Evolutionary conservation across 2,888 invertebrate species (phyloP), one percentile per base, ranked within the genome.

Genomic region (Eumacrocentrus americanus): DNA sequence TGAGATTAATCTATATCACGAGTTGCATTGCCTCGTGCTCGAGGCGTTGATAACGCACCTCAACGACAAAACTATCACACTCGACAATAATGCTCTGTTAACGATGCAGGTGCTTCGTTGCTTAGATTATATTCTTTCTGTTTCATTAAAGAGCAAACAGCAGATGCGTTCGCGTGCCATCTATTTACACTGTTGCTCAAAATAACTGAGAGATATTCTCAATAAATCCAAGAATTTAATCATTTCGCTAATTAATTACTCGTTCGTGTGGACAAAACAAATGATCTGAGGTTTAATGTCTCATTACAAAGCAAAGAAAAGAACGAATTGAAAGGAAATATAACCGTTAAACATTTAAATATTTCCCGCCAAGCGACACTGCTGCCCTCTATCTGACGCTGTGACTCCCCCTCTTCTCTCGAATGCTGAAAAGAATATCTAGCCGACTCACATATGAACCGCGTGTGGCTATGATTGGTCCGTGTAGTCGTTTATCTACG

Each of bases 401-500:
- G n/a, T n/a, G 23, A n/a, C 20, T 23, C 22, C 9, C 12, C 47
- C 7, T n/a, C 42, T 16, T 23, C 42, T 22, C 53, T 2, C 12
- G 14, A 47, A 23, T n/a, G n/a, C n/a, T n/a, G n/a, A n/a, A n/a
- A n/a, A n/a, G n/a, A n/a, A n/a, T 25, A 50, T 50, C 34, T 50
- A 50, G 51, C 37, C 16, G 22, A 38, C 51, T 20, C 12, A 9
- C 20, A 23, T 12, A 18, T 22, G 22, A n/a, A 14, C 22, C 35
- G 22, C n/a, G 6, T 20, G 9, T 56, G 38, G 44, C 57, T 35
- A 40, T 42, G 44, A 72, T 71, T 72, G 71, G 69, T 61, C 64
- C 60, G 48, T 23, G 57, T n/a, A n/a, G n/a, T n/a, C 52, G 57
- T 63, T 67, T 64, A 60, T 63, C 65, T 70, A 76, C 62, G 50